Conservation (phyloP, 2,113 vertebrate species). For the Charadrius vociferus region DNA sequence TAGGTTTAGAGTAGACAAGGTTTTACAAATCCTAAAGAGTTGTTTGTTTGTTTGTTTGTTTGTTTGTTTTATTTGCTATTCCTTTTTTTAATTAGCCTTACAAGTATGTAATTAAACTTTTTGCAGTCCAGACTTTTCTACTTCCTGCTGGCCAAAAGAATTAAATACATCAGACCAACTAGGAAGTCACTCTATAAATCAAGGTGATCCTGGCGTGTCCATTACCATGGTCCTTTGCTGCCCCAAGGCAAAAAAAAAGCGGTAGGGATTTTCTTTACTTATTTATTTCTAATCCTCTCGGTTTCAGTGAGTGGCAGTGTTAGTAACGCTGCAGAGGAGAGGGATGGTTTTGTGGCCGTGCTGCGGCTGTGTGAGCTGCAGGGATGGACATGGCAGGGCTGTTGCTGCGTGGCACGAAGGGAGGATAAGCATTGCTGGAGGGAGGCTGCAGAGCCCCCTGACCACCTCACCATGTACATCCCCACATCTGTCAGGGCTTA, state of each 20-base stretch:
- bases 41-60: too few species aligned
- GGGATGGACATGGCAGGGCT: rapidly evolving
- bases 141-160: not conserved
- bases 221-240: not conserved
- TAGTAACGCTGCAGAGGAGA: not conserved
- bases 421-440: not conserved
- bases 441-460: not conserved
- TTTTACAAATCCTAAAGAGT: not conserved
- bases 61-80: not conserved
- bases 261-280: not conserved
- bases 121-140: not conserved
- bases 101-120: not conserved
- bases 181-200: not conserved
- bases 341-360: rapidly evolving
- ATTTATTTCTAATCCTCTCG: not conserved
- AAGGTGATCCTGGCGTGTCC: not conserved
- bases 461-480: too few species aligned
- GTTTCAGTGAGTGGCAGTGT: not conserved
- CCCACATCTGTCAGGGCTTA: not conserved
- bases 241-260: not conserved
- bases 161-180: not conserved
- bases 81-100: not conserved
- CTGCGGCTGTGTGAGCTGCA: not conserved
- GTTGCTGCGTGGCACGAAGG: rapidly evolving
- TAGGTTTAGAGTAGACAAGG: not conserved